phyloP scores from a whole-genome alignment of 2,888 invertebrate species.

The Lumbricus terrestris region DNA sequence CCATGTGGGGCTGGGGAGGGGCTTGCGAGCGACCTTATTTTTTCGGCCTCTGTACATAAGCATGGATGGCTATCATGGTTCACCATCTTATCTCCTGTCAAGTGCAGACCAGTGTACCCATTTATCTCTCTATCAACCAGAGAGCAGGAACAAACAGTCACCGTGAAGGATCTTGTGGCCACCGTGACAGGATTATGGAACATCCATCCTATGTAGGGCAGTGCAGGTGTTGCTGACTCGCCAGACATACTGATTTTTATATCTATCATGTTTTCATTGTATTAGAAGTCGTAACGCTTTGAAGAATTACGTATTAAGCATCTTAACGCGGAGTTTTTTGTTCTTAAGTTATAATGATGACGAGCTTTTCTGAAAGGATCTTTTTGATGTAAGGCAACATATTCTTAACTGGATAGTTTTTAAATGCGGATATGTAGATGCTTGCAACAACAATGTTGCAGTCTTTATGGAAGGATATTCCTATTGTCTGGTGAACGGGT shows the following conservation, averaged over 20 bases:
- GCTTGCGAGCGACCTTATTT: background rate
- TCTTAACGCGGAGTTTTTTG: background rate
- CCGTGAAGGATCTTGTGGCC: background rate
- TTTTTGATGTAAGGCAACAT: background rate
- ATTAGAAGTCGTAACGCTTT: background rate
- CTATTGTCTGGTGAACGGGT: background rate
- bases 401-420: background rate
- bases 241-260: background rate
- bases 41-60: background rate
- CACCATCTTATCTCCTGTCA: conserved; percentile 3
- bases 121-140: background rate
- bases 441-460: too few species aligned
- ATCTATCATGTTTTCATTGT: background rate
- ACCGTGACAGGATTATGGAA: background rate
- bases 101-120: background rate
- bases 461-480: background rate
- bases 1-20: too few species aligned
- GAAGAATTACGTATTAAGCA: background rate
- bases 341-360: background rate
- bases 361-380: background rate
- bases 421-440: background rate
- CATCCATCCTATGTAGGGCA: background rate
- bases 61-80: background rate
- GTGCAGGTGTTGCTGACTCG: background rate
- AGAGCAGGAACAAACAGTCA: background rate